Percentiles rank a stretch among this genome's conserved stretches.
These are phyloP conservation scores for Anthonomus grandis DNA, from an alignment of 1,140 invertebrate species.

Conservation along the genomic window DNA sequence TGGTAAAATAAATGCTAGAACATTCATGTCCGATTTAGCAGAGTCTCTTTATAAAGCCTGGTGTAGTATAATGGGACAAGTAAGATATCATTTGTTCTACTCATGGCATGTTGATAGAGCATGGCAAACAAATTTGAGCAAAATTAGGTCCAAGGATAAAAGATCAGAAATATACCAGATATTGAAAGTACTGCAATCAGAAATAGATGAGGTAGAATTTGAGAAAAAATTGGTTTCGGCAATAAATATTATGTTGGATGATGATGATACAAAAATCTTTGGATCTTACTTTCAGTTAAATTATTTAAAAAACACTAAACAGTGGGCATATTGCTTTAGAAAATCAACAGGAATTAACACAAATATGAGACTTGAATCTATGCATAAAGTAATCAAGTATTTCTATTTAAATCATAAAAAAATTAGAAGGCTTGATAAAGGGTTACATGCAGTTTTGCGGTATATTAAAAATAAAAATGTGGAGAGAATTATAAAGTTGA, in stretches of 20 bases:
- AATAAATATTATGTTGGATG: conserved; percentile 4
- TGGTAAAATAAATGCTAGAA: conserved; percentile 15
- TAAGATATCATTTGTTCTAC: conserved; percentile 3
- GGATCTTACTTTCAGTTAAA: conserved; percentile 8
- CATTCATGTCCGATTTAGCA: conserved; percentile 27
- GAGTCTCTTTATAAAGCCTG: conserved; percentile 18
- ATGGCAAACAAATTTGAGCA: conserved; percentile 12
- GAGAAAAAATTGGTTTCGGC: conserved; percentile 2
- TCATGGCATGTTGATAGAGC: conserved; percentile 8
- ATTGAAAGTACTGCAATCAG: conserved; percentile 16
- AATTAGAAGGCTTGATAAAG: conserved; percentile 11
- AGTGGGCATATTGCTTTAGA: conserved; percentile 18
- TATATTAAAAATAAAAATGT: conserved; percentile 14
- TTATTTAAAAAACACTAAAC: conserved; percentile 7
- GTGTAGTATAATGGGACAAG: conserved; percentile 6
- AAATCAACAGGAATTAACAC: conserved; percentile 5
- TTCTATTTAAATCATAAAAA: conserved; percentile 5
- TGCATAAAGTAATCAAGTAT: conserved; percentile 15
- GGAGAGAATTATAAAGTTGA: conserved; percentile 3
- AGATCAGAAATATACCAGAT: conserved; percentile 6
- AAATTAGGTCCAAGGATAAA: conserved; percentile 8
- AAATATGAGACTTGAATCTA: conserved; percentile 10
- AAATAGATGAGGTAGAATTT: conserved; percentile 4
- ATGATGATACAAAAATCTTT: neutral
- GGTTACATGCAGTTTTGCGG: conserved; percentile 1